Base-by-base conservation (phyloP, 2,888 invertebrate species). In the Noctua fimbriata region DNA sequence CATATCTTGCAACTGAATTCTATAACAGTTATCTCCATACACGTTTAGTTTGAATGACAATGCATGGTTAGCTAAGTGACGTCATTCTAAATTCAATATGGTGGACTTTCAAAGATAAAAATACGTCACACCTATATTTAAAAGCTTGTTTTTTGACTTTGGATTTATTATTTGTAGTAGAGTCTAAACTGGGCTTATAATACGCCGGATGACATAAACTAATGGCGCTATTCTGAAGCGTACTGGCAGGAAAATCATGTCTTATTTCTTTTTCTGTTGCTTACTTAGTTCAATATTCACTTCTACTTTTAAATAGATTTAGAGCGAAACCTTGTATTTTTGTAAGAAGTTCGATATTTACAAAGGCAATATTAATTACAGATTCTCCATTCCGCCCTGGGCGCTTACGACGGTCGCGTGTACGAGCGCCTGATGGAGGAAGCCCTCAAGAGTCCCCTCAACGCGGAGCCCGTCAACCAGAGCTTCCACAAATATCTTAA, bases 361-460 rank as follows among this genome's bases (percentile, higher is more conserved):
- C 5, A 44, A 58, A 32, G 1, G n/a, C 32, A 47, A 52, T 67
- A 24, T 81, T 55, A 66, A 58, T 85, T 83, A 1, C 84, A 97
- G 97, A 96, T 97, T 72, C 94, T 99, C 1, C 97, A 97, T 76
- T 98, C 98, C 0, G 97, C 98, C 0, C 94, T 99, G 58, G 99
- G 99, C 21, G 97, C 98, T 16, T 98, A 98, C 93, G 99, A 99
- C 94, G 99, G 99, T 0, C 98, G 98, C 87, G 98, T 98, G 36
- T 99, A 99, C 94, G 98, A 98, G 91, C 97, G 98, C 10, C 96
- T 99, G 63, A 98, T 98, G 94, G 98, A 97, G 80, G 98, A 98
- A 89, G 98, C 98, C 0, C 97, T 98, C 93, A 98, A 98, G 94
- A 98, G 98, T 91, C 98, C 98, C 0, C 96, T 99, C 89, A 99